Base-by-base conservation (phyloP, 2,797 vertebrate genomes). In the Tenualosa ilisha region DNA sequence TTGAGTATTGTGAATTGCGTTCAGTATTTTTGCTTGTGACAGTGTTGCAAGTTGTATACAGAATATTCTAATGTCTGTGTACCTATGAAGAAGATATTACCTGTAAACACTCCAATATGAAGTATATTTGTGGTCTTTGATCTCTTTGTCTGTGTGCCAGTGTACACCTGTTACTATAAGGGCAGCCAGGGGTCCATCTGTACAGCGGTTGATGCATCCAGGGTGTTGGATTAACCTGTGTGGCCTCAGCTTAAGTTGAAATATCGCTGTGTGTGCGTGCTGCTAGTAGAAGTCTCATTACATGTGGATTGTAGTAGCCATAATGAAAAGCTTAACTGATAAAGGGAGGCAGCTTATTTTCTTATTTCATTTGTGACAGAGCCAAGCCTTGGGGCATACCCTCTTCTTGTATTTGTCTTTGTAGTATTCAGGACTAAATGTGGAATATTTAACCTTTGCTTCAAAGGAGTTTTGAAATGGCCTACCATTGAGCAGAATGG, bases 11-110 rank as follows among this genome's bases (percentile, higher is more conserved):
- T 79, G 17, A 79, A 20, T 22, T 22, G 72, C 40, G 22, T 79
- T 46, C 72, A 43, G 72, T 46, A 79, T 79, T 79, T 43, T 37
- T 79, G 17, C 20, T 37, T 79, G 72, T 79, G 72, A 79, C 72
- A 20, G 68, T 79, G 72, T 79, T 79, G 72, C 72, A 79, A 79
- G 40, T 79, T 79, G 72, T 79, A 79, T 79, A n/a, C 72, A 79
- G 72, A 79, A 79, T 79, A 22, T 79, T 56, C 15, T 26, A 22
- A 79, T 79, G 72, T 79, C 72, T 79, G 72, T 79, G 72, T 79
- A 79, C 72, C 17, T 20, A n/a, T 79, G 72, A 46, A 46, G 72
- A 79, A 75, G 72, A 79, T 22, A 79, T 43, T 43, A 5, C 31
- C 13, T 75, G 68, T 75, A 40, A 75, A 75, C 72, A 79, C 72